A percentile compares a stretch with the other conserved stretches of the same genome.
Evolutionary conservation across 1,140 invertebrate genomes (phyloP).

Genomic region (Atta colombica): DNA sequence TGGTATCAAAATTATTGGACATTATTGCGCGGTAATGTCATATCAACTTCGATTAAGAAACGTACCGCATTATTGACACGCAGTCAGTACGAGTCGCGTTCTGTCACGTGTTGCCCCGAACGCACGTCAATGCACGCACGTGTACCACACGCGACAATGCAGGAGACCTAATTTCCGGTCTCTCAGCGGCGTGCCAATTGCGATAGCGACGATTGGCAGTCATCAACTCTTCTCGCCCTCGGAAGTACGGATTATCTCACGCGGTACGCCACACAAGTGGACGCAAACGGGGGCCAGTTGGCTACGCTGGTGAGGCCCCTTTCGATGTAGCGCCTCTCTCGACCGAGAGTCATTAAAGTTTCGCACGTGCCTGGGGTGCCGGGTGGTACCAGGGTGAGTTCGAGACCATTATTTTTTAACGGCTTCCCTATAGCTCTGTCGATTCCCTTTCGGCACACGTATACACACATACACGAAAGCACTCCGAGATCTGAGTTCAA

Average conservation of each 20-base stretch:
- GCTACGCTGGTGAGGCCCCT: constrained; percentile 11
- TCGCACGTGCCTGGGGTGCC: constrained; percentile 73
- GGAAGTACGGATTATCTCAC: constrained; percentile 71
- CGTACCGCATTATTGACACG: constrained; percentile 54
- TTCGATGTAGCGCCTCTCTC: constrained; percentile 34
- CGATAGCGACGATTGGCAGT: constrained; percentile 52
- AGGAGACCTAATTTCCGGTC: constrained; percentile 59
- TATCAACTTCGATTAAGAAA: constrained; percentile 25
- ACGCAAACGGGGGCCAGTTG: background rate
- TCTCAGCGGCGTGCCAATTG: constrained; percentile 50
- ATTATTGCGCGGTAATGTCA: background rate
- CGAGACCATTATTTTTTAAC: constrained; percentile 79
- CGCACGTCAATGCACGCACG: constrained; percentile 32
- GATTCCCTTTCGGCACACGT: background rate
- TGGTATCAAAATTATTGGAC: background rate
- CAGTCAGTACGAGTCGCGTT: constrained; percentile 28
- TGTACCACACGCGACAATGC: constrained; percentile 42
- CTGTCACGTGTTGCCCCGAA: constrained; percentile 34
- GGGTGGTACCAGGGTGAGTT: constrained; percentile 27
- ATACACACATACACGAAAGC: background rate
- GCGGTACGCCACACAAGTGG: constrained; percentile 66
- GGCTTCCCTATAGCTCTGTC: constrained; percentile 21
- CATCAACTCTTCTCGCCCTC: constrained; percentile 55
- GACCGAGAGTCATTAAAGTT: constrained; percentile 77
- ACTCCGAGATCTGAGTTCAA: constrained; percentile 64